phyloP scores from a whole-genome alignment of 2,797 vertebrate genomes.

The Pangasius djambal region DNA sequence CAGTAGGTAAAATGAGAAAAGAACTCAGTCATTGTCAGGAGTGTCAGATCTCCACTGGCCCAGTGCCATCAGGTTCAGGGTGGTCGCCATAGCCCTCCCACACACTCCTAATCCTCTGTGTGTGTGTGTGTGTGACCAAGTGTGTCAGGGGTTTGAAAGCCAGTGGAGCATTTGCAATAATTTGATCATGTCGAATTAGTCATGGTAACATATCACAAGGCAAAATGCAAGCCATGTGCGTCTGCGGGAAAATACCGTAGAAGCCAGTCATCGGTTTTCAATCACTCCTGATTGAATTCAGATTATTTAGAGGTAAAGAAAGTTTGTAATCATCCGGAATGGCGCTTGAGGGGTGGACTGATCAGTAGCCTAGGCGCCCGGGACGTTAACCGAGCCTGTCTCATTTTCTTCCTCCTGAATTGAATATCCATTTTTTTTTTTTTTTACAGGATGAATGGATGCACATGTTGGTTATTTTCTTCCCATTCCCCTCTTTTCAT shows the following conservation, averaged over 20 bases:
- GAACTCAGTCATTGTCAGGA: constrained; percentile 58
- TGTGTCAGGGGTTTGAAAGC: constrained; percentile 1
- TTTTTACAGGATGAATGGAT: neutral
- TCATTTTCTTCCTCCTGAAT: neutral
- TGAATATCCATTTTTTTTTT: neutral
- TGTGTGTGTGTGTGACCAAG: constrained; percentile 27
- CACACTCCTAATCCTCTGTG: constrained; percentile 53
- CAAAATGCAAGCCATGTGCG: constrained; percentile 16
- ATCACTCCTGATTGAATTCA: neutral
- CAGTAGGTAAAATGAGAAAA: constrained; percentile 29
- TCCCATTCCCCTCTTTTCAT: neutral
- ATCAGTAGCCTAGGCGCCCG: no score
- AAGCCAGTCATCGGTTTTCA: neutral
- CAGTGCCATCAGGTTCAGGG: constrained; percentile 63
- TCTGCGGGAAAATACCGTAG: neutral
- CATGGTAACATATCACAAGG: constrained; percentile 2
- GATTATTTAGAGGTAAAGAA: neutral
- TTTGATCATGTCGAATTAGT: constrained; percentile 13
- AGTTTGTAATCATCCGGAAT: neutral
- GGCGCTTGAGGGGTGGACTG: neutral
- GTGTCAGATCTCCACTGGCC: constrained; percentile 64
- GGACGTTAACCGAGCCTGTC: no score
- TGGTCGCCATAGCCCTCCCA: constrained; percentile 69
- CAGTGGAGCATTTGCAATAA: constrained; percentile 10
- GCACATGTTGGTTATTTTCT: neutral